phyloP scores from a whole-genome alignment of 2,888 invertebrate species.

The Parascotia fuliginaria region DNA sequence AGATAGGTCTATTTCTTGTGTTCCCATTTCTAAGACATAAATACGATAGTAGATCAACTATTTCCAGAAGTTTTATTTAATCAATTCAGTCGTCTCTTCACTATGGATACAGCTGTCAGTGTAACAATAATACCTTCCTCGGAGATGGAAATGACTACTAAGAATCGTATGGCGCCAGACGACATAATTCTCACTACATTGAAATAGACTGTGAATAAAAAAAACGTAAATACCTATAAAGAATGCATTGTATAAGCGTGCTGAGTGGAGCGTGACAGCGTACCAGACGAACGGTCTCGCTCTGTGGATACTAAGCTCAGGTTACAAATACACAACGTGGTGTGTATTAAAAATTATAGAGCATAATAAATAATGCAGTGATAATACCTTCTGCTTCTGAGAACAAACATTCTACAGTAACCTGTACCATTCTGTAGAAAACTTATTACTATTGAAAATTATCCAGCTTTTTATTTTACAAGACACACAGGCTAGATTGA shows the following conservation, averaged over 20 bases:
- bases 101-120: no score
- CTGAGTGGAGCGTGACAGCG: constrained; percentile 55
- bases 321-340: constrained; percentile 64
- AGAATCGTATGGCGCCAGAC: constrained; percentile 10
- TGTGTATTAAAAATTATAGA: constrained; percentile 62
- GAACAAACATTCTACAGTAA: neutral
- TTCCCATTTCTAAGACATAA: no score
- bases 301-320: constrained; percentile 60
- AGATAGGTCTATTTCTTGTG: no score
- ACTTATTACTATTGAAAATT: no score
- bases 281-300: constrained; percentile 61
- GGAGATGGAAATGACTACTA: constrained; percentile 8
- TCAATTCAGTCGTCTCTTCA: no score
- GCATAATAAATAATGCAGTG: constrained; percentile 30
- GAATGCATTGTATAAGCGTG: constrained; percentile 47
- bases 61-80: no score
- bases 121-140: constrained; percentile 7
- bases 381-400: constrained; percentile 26
- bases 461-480: no score
- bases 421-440: no score
- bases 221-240: constrained; percentile 22
- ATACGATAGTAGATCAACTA: no score
- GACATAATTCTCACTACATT: constrained; percentile 10
- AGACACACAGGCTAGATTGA: no score
- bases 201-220: constrained; percentile 11